Percentiles rank a stretch among this genome's conserved stretches.
Evolutionary conservation across 2,113 vertebrate species (phyloP).

Genomic region (Mustela nigripes): DNA sequence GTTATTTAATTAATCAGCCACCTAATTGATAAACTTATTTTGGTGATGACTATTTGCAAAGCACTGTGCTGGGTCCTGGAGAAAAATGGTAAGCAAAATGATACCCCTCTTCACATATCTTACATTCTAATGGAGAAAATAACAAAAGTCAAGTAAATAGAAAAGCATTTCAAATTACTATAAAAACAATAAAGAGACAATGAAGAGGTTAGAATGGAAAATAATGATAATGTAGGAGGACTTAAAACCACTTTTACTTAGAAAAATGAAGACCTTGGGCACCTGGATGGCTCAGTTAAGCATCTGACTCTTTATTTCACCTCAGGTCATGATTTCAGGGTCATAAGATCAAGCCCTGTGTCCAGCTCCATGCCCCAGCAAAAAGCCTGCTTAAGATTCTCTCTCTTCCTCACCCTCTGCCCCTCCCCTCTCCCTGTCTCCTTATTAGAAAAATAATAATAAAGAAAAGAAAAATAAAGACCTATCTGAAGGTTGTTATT

Average conservation of each 20-base stretch:
- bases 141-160: not conserved
- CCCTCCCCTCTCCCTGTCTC: not conserved
- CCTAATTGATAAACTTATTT: not conserved
- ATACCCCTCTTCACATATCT: not conserved
- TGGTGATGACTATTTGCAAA: not conserved
- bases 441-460: not conserved
- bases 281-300: not conserved
- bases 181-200: not conserved
- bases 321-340: not conserved
- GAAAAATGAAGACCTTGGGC: not conserved
- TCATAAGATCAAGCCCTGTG: not conserved
- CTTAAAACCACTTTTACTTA: not conserved
- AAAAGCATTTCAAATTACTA: not conserved
- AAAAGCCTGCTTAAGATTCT: not conserved
- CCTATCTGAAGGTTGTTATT: not conserved
- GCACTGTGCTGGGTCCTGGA: not conserved
- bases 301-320: not conserved
- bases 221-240: not conserved
- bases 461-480: not conserved
- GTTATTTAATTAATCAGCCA: not conserved
- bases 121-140: not conserved
- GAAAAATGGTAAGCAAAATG: not conserved
- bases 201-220: not conserved
- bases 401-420: not conserved
- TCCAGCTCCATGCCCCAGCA: not conserved